Evolutionary conservation across 2,113 vertebrate species (phyloP), one percentile per base, ranked within the genome.

Genomic region (Plectropomus leopardus): DNA sequence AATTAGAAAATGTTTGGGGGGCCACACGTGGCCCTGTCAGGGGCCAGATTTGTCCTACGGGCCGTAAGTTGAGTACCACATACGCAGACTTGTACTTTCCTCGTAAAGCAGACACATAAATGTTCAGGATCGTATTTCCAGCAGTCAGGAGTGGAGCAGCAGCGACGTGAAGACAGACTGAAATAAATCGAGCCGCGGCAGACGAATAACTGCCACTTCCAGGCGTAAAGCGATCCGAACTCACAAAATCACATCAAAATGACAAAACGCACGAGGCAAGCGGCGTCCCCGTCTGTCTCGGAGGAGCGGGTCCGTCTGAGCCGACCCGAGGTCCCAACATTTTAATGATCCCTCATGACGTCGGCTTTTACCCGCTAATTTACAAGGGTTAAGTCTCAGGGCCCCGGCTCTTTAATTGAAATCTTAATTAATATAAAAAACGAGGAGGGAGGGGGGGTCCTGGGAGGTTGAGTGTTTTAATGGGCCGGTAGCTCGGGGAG

Each of bases 281-380:
- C 42, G 15, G 63, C n/a, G 42, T 48, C 21, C 30, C 42, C 15
- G 28, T 23, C 40, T 9, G 40, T 47, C 24, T 45, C 17, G 4
- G 60, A 53, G 72, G 47, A 51, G 63, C 42, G 3, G 21, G 54
- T 59, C 28, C 4, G 42, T 47, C n/a, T 19, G 60, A 34, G 76
- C 76, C 47, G n/a, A 50, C 15, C 51, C 16, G 19, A 66, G 59
- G 61, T 68, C 72, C 70, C 51, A 36, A 11, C 58, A 4, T n/a
- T 60, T 78, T 86, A 78, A 82, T 32, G 72, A 76, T 71, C 69
- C 73, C 64, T 23, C 11, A 50, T 78, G 73, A 81, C 66, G 59
- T 45, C 34, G 59, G 77, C 77, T 84, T 95, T 95, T 94, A 94
- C 90, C 89, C 93, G 94, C 95, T 96, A 95, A 87, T 89, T 88